Conservation (phyloP, 1,140 invertebrate genomes). For the Gryon sp. region DNA sequence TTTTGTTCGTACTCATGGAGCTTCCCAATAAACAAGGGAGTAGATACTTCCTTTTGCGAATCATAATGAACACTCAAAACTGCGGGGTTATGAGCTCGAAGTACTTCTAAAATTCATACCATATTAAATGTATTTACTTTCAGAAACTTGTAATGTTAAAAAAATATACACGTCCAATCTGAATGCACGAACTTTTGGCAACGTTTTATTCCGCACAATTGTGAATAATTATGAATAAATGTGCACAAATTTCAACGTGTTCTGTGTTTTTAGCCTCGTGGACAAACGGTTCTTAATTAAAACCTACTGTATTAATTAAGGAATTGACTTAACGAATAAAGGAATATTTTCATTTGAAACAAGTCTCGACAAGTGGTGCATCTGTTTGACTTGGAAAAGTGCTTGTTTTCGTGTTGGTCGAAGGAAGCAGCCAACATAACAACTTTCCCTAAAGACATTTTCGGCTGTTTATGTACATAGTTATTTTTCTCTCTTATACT, state of each 20-base stretch:
- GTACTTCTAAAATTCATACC: constrained; percentile 16
- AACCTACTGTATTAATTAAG: background rate
- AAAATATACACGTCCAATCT: constrained; percentile 32
- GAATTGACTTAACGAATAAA: background rate
- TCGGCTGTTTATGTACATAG: constrained; percentile 1
- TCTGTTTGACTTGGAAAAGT: background rate
- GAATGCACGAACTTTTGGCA: constrained; percentile 5
- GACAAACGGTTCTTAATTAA: constrained; percentile 9
- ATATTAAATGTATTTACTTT: constrained; percentile 14
- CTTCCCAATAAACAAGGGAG: constrained; percentile 12
- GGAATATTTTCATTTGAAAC: constrained; percentile 9
- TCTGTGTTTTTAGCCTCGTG: background rate
- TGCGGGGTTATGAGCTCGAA: constrained; percentile 4
- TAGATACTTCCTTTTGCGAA: constrained; percentile 15
- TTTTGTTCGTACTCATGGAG: too few species aligned
- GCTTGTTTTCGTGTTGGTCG: background rate
- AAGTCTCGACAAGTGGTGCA: background rate
- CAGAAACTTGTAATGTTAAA: background rate
- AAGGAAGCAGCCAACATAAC: background rate
- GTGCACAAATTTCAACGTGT: background rate
- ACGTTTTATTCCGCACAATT: background rate
- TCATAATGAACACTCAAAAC: constrained; percentile 14
- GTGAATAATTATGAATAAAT: constrained; percentile 20
- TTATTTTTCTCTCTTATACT: background rate
- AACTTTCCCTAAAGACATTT: constrained; percentile 5